Base-by-base conservation (phyloP, 2,888 invertebrate genomes). In the Sesia apiformis region DNA sequence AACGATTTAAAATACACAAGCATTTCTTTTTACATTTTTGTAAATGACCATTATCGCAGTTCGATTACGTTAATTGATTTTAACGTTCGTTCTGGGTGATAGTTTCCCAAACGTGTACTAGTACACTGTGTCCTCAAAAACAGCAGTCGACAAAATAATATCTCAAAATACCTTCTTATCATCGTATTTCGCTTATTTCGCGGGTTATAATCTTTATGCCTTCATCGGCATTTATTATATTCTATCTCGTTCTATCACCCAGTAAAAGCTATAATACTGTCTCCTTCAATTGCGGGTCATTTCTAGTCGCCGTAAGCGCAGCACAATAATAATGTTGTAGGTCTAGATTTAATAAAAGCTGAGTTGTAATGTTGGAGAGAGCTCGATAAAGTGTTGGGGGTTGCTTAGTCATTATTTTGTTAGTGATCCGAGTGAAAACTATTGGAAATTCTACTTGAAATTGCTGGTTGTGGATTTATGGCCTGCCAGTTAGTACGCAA, bases 391-490 rank as follows among this genome's bases (percentile, higher is more conserved):
- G 84, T 84, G 81, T 83, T 75, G 38, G 71, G 70, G 70, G 63
- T 64, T 72, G 75, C 76, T 68, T 71, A 72, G 75, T 82, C 76
- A 79, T 84, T 83, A 81, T 78, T 81, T 74, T 78, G 81, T 81
- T 81, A 76, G 76, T 69, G 71, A 77, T 77, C 81, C 77, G 71
- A 81, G 80, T 80, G 81, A 81, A 84, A 84, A 82, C 76, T 78
- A 52, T 8, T 78, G 72, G 81, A 81, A 78, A 78, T 78, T 76
- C 70, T 72, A 69, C 69, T 69, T 72, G 66, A 81, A 84, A 84
- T 84, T 81, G 67, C 78, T 61, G 68, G 76, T 75, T 81, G 70
- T 65, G 64, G 70, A 76, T 74, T 76, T 76, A 76, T 58, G 39
- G 38, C 39, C 38, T 50, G 50, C 38, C 46, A n/a, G 46, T 46